Evolutionary conservation across 2,888 invertebrate genomes (phyloP).

Genomic region (Physocephala rufipes): DNA sequence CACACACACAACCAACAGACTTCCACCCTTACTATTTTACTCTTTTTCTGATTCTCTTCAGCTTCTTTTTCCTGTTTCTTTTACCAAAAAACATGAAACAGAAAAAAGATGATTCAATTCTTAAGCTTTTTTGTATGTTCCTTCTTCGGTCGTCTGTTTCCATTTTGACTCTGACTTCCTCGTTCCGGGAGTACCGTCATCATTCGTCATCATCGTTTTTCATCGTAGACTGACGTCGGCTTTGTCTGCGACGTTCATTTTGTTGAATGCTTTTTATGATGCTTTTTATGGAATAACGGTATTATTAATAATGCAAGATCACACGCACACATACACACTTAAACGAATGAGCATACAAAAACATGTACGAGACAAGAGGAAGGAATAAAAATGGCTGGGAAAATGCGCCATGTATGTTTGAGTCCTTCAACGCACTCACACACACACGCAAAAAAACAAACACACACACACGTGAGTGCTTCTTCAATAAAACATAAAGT

Average conservation of each 20-base stretch:
- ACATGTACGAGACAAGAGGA: no score
- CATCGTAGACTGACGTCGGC: slow-evolving; percentile 16
- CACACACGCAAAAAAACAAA: no score
- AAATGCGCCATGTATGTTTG: no score
- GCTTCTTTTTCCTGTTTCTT: slow-evolving; percentile 21
- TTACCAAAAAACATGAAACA: slow-evolving; percentile 26
- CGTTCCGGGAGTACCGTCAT: slow-evolving; percentile 34
- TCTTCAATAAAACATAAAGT: no score
- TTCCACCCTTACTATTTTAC: background rate
- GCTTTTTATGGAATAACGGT: slow-evolving; percentile 48
- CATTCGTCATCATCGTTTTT: slow-evolving; percentile 37
- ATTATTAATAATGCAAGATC: slow-evolving; percentile 30
- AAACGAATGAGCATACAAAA: background rate
- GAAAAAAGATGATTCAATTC: slow-evolving; percentile 26
- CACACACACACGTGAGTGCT: no score
- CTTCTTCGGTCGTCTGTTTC: slow-evolving; percentile 30
- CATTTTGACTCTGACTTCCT: slow-evolving; percentile 27
- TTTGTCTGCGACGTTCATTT: slow-evolving; percentile 39
- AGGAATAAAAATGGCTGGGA: no score
- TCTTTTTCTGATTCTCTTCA: slow-evolving; percentile 15
- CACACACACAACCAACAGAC: background rate
- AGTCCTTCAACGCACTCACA: background rate
- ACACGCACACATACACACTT: background rate
- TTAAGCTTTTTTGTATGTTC: slow-evolving; percentile 18
- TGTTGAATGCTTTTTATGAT: slow-evolving; percentile 48